These are phyloP conservation scores for Catamblyrhynchus diadema DNA, from an alignment of 2,797 vertebrate species.

Conservation along the genomic window DNA sequence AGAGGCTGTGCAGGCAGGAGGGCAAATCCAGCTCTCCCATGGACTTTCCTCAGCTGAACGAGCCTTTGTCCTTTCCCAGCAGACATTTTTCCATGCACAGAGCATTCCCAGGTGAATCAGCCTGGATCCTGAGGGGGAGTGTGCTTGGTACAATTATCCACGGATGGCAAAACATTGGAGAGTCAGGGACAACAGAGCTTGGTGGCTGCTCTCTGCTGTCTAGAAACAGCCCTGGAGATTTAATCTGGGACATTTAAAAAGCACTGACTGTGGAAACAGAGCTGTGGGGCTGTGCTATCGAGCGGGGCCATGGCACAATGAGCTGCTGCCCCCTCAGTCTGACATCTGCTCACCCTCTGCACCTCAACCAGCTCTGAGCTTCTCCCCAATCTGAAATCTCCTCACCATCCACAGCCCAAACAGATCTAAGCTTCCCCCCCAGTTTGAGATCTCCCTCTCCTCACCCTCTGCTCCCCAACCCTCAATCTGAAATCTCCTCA, in stretches of 20 bases:
- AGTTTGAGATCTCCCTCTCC: neutral
- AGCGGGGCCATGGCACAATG: neutral
- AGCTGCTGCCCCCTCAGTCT: neutral
- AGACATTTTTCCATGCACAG: neutral
- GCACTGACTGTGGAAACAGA: neutral
- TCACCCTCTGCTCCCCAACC: neutral
- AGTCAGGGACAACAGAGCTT: neutral
- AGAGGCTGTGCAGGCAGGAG: neutral
- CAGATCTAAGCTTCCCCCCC: neutral
- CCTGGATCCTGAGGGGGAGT: neutral
- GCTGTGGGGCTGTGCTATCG: neutral
- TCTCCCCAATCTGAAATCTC: neutral
- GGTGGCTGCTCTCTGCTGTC: neutral
- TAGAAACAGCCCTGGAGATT: conserved; percentile 8
- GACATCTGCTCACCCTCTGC: neutral
- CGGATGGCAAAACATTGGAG: neutral
- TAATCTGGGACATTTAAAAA: neutral
- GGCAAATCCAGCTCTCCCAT: neutral
- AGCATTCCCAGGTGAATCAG: neutral
- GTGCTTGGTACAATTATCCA: neutral
- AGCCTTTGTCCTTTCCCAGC: neutral
- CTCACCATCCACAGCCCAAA: neutral
- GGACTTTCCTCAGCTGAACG: neutral
- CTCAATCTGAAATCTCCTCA: neutral
- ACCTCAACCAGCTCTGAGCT: neutral